These are phyloP conservation scores for Ricordea florida DNA, from an alignment of 92 coral and sea anemone genomes.

Conservation along the genomic window DNA sequence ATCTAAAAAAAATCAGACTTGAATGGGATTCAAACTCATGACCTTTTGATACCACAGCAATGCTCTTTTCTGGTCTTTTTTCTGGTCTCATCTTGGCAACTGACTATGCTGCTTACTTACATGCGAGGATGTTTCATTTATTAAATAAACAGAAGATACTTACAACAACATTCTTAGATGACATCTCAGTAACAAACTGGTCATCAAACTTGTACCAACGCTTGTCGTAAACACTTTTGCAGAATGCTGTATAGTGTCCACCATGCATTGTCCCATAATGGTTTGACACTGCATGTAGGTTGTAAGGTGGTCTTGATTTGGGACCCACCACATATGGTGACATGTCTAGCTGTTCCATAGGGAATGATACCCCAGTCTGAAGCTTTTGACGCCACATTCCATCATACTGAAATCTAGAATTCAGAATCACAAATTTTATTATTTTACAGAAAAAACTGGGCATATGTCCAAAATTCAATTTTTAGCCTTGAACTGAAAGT, in stretches of 20 bases:
- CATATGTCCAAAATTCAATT: background rate
- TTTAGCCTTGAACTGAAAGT: too few relatives aligned
- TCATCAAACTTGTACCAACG: constrained; percentile 97
- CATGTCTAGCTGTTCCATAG: constrained; percentile 70
- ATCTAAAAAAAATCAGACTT: too few relatives aligned
- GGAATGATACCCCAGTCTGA: constrained; percentile 82
- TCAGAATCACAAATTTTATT: too few relatives aligned
- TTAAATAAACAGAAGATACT: too few relatives aligned
- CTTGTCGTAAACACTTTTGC: constrained; percentile 69
- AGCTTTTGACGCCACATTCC: constrained; percentile 98
- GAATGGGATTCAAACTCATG: too few relatives aligned
- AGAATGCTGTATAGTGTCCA: constrained; percentile 98
- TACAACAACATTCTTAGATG: constrained; percentile 77
- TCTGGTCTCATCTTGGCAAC: too few relatives aligned
- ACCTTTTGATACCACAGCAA: too few relatives aligned
- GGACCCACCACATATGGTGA: constrained; percentile 80
- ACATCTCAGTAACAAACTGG: constrained; percentile 79
- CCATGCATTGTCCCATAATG: constrained; percentile 99
- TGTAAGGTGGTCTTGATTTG: constrained; percentile 38
- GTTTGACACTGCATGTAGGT: constrained; percentile 85
- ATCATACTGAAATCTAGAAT: constrained; percentile 82
- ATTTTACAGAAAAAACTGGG: background rate
- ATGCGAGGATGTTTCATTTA: too few relatives aligned
- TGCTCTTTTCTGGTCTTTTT: too few relatives aligned
- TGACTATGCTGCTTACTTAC: too few relatives aligned